These are phyloP conservation scores for Geopemphigus sp. DNA, from an alignment of 1,140 invertebrate species.

Conservation along the genomic window DNA sequence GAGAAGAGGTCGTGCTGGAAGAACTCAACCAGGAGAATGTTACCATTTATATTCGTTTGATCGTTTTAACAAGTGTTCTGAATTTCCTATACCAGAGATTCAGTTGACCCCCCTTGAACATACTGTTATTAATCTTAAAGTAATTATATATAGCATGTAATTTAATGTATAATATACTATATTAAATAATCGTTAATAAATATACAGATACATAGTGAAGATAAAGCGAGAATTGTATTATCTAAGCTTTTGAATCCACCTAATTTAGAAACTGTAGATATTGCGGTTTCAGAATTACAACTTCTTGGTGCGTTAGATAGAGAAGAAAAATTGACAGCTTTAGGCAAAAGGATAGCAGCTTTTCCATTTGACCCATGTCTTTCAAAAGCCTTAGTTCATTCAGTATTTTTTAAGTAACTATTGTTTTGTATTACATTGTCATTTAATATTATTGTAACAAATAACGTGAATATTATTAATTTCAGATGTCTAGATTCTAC, in stretches of 20 bases:
- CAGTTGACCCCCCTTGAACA: conserved; percentile 64
- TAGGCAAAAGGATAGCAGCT: conserved; percentile 60
- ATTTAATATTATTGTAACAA: neutral
- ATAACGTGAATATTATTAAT: neutral
- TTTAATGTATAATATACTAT: neutral
- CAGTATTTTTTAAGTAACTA: conserved; percentile 58
- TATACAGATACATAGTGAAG: conserved; percentile 55
- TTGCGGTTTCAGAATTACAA: conserved; percentile 60
- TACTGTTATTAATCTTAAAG: conserved; percentile 64
- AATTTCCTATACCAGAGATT: conserved; percentile 64
- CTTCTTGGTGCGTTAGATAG: conserved; percentile 60
- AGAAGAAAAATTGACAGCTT: conserved; percentile 61
- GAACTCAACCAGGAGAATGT: conserved; percentile 72
- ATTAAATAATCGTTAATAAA: conserved; percentile 1
- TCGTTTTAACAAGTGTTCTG: conserved; percentile 57
- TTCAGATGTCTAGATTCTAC: conserved; percentile 58
- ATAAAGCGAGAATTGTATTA: conserved; percentile 60
- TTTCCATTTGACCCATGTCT: conserved; percentile 61
- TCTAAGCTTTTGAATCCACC: conserved; percentile 62
- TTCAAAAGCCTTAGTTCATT: conserved; percentile 60
- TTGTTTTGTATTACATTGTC: conserved; percentile 11
- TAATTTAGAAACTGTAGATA: conserved; percentile 55
- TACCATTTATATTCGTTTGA: conserved; percentile 70
- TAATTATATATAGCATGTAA: conserved; percentile 47
- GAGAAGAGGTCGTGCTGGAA: conserved; percentile 67